Evolutionary conservation across 2,888 invertebrate species (phyloP).

Genomic region (Mesorhabditis belari): DNA sequence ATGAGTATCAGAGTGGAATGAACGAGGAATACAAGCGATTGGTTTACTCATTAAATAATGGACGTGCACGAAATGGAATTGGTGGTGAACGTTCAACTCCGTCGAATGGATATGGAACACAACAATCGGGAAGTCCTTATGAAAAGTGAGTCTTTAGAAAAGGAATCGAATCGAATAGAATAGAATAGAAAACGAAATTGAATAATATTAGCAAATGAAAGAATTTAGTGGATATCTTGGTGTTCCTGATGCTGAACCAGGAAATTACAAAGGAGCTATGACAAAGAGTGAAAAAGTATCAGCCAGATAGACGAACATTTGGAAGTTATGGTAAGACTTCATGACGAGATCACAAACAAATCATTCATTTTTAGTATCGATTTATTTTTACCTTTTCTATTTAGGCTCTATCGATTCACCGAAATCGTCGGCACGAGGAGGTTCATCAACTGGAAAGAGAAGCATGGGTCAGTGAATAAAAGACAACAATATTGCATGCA

Average conservation of each 20-base stretch:
- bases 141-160: too few relatives aligned
- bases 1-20: conserved; percentile 1
- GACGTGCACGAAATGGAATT: conserved; percentile 1
- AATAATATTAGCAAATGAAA: too few relatives aligned
- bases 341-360: too few relatives aligned
- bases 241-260: conserved; percentile 8
- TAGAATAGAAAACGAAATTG: background rate
- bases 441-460: background rate
- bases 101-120: background rate
- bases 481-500: background rate
- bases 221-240: conserved; percentile 9
- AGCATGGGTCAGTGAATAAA: background rate
- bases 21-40: conserved; percentile 6
- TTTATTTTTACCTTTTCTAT: background rate
- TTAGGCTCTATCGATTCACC: background rate
- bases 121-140: conserved; percentile 8
- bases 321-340: conserved; percentile 15
- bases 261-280: conserved; percentile 8
- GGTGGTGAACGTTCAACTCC: conserved; percentile 3
- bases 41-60: conserved; percentile 7
- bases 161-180: too few relatives aligned
- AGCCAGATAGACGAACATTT: conserved; percentile 6
- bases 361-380: too few relatives aligned
- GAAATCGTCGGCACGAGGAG: too few relatives aligned
- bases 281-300: conserved; percentile 5